These are phyloP conservation scores for Gymnothorax reevesii DNA, from an alignment of 2,797 vertebrate species.

Conservation along the genomic window DNA sequence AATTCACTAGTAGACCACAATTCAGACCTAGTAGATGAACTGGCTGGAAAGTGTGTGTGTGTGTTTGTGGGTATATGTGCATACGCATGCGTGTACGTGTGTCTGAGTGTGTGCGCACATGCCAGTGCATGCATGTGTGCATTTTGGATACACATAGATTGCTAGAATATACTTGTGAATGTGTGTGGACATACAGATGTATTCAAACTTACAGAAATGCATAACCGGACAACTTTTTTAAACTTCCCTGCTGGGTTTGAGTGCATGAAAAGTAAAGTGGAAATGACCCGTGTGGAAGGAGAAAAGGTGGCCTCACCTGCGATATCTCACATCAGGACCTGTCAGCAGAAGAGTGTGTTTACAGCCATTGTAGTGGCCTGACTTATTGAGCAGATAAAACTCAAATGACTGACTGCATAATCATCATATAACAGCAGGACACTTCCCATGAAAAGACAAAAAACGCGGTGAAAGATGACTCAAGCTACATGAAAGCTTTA, in stretches of 20 bases:
- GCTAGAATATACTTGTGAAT: no score
- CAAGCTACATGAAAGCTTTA: slow-evolving; percentile 3
- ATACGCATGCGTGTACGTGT: neutral
- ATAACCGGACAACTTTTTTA: neutral
- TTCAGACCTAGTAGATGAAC: neutral
- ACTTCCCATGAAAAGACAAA: neutral
- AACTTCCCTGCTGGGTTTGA: neutral
- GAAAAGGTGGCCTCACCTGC: slow-evolving; percentile 2
- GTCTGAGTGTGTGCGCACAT: no score
- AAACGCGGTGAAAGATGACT: neutral
- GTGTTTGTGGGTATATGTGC: no score
- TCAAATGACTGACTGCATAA: neutral
- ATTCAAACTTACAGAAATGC: no score
- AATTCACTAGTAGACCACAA: neutral
- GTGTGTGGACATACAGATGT: no score
- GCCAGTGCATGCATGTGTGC: no score
- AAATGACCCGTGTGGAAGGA: neutral
- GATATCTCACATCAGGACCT: neutral
- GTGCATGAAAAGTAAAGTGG: neutral
- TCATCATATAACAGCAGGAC: neutral
- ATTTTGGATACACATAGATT: no score
- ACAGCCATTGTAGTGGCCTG: neutral
- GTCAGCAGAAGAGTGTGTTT: neutral
- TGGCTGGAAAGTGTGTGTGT: neutral
- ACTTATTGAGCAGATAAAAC: neutral